phyloP scores from a whole-genome alignment of 2,113 vertebrate genomes.

The Leptodactylus fuscus region DNA sequence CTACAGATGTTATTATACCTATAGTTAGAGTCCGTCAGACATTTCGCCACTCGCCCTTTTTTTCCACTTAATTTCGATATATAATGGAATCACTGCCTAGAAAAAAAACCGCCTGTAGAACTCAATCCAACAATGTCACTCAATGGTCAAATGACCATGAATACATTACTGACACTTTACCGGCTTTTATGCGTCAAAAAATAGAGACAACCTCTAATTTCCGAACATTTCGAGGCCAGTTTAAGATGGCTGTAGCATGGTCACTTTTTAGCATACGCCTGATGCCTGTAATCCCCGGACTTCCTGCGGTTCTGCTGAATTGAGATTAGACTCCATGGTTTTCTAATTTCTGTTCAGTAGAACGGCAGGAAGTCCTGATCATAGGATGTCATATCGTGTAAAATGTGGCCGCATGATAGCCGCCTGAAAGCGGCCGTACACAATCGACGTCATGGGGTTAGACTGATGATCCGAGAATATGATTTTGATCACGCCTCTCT shows the following conservation, averaged over 20 bases:
- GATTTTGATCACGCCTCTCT: too few relatives aligned
- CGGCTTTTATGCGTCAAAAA: neutral
- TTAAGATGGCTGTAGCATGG: neutral
- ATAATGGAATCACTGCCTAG: neutral
- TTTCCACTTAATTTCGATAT: neutral
- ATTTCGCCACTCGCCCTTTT: neutral
- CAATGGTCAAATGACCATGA: neutral
- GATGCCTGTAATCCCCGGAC: neutral
- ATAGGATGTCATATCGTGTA: too few relatives aligned
- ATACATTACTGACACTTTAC: neutral
- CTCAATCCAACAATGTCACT: neutral
- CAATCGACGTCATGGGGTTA: too few relatives aligned
- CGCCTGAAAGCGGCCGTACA: too few relatives aligned
- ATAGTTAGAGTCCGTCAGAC: neutral
- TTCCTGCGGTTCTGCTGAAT: neutral
- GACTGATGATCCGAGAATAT: too few relatives aligned
- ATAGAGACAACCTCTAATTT: neutral
- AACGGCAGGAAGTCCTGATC: too few relatives aligned
- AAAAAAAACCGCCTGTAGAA: neutral
- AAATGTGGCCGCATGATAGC: too few relatives aligned
- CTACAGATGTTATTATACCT: neutral
- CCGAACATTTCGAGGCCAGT: too few relatives aligned
- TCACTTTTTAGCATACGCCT: neutral
- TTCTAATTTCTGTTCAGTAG: too few relatives aligned
- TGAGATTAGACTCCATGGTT: neutral